These are phyloP conservation scores for Scaptomyza hsui DNA, from an alignment of 1,140 invertebrate species.

Conservation along the genomic window DNA sequence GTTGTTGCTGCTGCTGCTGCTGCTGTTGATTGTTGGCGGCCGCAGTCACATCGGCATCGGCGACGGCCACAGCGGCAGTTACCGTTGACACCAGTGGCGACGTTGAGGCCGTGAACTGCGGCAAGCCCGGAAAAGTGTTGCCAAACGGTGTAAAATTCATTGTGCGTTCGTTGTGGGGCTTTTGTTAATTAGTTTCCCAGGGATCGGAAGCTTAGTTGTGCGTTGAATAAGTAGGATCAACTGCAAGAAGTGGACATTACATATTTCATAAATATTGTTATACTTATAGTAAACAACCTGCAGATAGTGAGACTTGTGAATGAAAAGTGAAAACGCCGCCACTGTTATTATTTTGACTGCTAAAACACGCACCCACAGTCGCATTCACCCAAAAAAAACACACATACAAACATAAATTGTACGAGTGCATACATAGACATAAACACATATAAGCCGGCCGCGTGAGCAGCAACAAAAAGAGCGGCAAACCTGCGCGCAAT, in stretches of 20 bases:
- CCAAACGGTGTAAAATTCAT: constrained; percentile 91
- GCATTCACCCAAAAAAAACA: constrained; percentile 10
- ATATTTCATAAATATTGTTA: too few relatives aligned
- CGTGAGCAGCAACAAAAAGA: constrained; percentile 61
- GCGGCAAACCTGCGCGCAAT: constrained; percentile 68
- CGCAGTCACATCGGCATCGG: constrained; percentile 59
- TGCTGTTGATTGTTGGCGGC: constrained; percentile 64
- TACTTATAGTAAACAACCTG: too few relatives aligned
- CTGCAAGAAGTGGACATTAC: too few relatives aligned
- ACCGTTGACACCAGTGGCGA: constrained; percentile 77
- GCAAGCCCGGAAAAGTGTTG: constrained; percentile 87
- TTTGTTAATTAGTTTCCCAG: neutral
- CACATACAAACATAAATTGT: constrained; percentile 1
- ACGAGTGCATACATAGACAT: constrained; percentile 13
- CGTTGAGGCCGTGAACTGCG: constrained; percentile 87
- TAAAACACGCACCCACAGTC: constrained; percentile 39
- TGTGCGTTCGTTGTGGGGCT: constrained; percentile 45
- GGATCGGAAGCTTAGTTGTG: constrained; percentile 19
- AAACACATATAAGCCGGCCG: constrained; percentile 31
- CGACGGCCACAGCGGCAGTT: constrained; percentile 60
- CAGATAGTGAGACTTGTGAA: constrained; percentile 45
- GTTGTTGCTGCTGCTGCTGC: constrained; percentile 64
- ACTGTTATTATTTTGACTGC: constrained; percentile 68
- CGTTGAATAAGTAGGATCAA: constrained; percentile 27
- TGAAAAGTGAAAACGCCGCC: constrained; percentile 71